phyloP scores from a whole-genome alignment of 2,797 vertebrate species.

The Clarias fuscus region DNA sequence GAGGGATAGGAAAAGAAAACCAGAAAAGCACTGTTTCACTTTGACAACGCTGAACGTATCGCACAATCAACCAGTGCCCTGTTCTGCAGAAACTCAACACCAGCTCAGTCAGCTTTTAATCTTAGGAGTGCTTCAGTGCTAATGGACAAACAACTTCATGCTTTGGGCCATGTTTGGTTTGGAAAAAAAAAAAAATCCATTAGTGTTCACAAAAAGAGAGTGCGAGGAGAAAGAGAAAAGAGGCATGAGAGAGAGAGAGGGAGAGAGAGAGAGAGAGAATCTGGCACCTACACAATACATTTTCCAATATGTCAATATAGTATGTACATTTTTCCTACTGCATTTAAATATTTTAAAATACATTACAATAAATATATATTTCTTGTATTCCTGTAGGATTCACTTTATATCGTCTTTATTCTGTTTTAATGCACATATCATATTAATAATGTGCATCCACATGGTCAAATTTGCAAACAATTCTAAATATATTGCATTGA shows the following conservation, averaged over 20 bases:
- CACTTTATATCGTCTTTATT: neutral
- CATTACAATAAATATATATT: neutral
- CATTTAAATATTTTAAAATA: neutral
- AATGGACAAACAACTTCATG: constrained; percentile 26
- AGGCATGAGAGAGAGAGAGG: neutral
- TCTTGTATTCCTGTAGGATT: neutral
- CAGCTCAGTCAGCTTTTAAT: constrained; percentile 34
- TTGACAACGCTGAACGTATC: neutral
- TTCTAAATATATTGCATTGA: neutral
- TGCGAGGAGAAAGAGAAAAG: constrained; percentile 37
- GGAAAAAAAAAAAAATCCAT: constrained; percentile 17
- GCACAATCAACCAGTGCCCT: constrained; percentile 1
- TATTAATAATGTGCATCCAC: neutral
- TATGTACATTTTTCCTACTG: neutral
- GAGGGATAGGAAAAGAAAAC: neutral
- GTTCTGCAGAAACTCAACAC: constrained; percentile 9
- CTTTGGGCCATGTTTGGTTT: constrained; percentile 30
- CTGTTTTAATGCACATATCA: neutral
- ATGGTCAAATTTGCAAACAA: neutral
- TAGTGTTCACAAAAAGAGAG: constrained; percentile 13
- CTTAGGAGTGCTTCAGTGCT: constrained; percentile 25
- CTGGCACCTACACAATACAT: neutral
- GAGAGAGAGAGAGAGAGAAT: constrained; percentile 20
- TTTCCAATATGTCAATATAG: neutral
- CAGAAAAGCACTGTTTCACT: neutral